phyloP scores from a whole-genome alignment of 2,888 invertebrate species.

The Xestia sexstrigata region DNA sequence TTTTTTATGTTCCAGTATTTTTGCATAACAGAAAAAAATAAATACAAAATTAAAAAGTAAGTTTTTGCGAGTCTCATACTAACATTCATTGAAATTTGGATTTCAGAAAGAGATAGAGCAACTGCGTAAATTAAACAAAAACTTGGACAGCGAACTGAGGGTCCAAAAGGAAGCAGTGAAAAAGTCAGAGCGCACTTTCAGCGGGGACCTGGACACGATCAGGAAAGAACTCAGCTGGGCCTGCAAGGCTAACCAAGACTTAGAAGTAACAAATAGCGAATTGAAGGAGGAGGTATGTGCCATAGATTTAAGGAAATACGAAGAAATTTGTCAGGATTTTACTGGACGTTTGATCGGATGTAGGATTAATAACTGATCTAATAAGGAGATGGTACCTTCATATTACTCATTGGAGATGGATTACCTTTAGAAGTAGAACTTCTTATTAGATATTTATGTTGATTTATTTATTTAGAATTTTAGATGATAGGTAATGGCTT shows the following conservation, averaged over 20 bases:
- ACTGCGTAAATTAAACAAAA: slow-evolving; percentile 82
- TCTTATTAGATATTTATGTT: slow-evolving; percentile 24
- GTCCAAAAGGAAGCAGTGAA: slow-evolving; percentile 85
- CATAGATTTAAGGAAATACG: slow-evolving; percentile 4
- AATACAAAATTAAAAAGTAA: neutral
- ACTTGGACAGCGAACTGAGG: slow-evolving; percentile 87
- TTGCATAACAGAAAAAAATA: neutral
- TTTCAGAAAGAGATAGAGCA: slow-evolving; percentile 83
- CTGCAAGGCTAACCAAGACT: slow-evolving; percentile 91
- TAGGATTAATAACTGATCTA: slow-evolving; percentile 35
- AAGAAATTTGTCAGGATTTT: neutral
- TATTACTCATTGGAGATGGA: slow-evolving; percentile 39
- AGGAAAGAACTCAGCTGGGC: slow-evolving; percentile 89
- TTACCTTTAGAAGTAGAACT: slow-evolving; percentile 23
- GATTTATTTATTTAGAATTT: slow-evolving; percentile 36
- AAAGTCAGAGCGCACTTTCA: slow-evolving; percentile 84
- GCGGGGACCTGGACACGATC: slow-evolving; percentile 87
- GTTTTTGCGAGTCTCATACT: neutral
- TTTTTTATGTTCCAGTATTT: neutral
- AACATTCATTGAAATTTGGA: neutral
- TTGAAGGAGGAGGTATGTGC: slow-evolving; percentile 92
- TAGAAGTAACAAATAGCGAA: slow-evolving; percentile 93
- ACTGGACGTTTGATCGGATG: neutral
- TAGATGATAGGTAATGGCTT: slow-evolving; percentile 43
- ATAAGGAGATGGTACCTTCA: slow-evolving; percentile 38